Percentiles rank a stretch among this genome's conserved stretches.
Evolutionary conservation across 2,797 vertebrate species (phyloP).

Genomic region (Rhinella marina): DNA sequence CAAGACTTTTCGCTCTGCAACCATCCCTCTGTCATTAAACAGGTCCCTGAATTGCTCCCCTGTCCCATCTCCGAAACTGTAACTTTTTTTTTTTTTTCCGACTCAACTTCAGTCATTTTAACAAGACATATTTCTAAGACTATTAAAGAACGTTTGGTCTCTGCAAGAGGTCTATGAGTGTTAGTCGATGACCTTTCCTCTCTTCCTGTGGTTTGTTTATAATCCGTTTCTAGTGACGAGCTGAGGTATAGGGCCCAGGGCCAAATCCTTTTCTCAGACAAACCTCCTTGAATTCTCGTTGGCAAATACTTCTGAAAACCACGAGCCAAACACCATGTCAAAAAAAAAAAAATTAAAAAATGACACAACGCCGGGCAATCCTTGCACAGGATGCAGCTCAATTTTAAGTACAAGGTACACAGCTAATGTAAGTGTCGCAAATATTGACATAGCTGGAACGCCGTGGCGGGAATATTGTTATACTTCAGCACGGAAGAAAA

Average conservation of each 20-base stretch:
- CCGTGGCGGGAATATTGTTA: constrained; percentile 28
- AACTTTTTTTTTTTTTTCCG: constrained; percentile 46
- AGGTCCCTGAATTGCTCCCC: constrained; percentile 22
- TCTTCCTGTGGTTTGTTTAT: constrained; percentile 63
- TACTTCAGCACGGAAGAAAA: neutral
- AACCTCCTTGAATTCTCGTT: constrained; percentile 53
- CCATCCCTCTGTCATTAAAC: constrained; percentile 46
- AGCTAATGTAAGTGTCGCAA: constrained; percentile 53
- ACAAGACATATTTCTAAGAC: constrained; percentile 39
- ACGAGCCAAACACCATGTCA: constrained; percentile 46
- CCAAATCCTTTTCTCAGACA: constrained; percentile 60
- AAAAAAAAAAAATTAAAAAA: constrained; percentile 25
- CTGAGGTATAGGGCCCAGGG: constrained; percentile 51
- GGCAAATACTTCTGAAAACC: constrained; percentile 52
- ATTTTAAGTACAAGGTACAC: constrained; percentile 39
- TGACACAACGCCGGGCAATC: constrained; percentile 57
- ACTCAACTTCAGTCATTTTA: constrained; percentile 43
- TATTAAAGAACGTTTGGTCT: constrained; percentile 59
- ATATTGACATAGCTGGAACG: constrained; percentile 46
- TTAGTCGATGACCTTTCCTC: constrained; percentile 57
- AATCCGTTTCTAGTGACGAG: constrained; percentile 61
- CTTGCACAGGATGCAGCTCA: constrained; percentile 39
- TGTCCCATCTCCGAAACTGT: constrained; percentile 34
- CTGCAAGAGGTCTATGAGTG: constrained; percentile 60
- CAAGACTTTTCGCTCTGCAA: constrained; percentile 23